Evolutionary conservation across 2,113 vertebrate genomes (phyloP), one percentile per base, ranked within the genome.

Genomic region (Orthochromis indermauri): DNA sequence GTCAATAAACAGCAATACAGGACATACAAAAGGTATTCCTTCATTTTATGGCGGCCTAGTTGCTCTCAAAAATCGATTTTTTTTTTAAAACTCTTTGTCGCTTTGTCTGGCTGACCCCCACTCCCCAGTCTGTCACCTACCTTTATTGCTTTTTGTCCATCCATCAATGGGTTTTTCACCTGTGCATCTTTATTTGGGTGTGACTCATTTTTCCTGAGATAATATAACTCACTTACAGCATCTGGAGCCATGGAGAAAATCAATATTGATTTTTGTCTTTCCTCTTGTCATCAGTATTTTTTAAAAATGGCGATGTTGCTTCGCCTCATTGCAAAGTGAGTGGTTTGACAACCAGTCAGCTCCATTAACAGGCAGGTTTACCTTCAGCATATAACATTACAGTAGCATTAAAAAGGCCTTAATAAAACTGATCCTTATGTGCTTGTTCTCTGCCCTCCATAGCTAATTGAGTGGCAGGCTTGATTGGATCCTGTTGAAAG

Each of bases 401-500:
- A 14, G 54, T 26, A 42, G 31, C 78, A 66, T 7, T 54, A 14
- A 81, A 89, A 91, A 86, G 31, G 16, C 16, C 54, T 76, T 45
- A 71, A 63, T 87, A 90, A 86, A 91, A 89, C 8, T n/a, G 81
- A 90, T 90, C 80, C 85, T 86, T 80, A 61, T 88, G 71, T 19
- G 37, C 85, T 85, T 57, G 47, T 61, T 84, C 80, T 84, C 53
- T 80, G 80, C 83, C 57, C 8, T 73, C 63, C 63, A 49, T 87
- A 78, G 91, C 82, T 94, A 94, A 95, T 91, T 94, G 87, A 93
- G 91, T 91, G 91, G 79, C 86, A 88, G 89, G 83, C 92, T 81
- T 94, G 92, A 94, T 94, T 94, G 93, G 93, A 91, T 66, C 71
- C 88, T 86, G 92, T 91, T 94, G 86, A 92, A 93, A 91, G 90